Base-by-base conservation (phyloP, 1,140 invertebrate genomes). In the Colletes latitarsis region DNA sequence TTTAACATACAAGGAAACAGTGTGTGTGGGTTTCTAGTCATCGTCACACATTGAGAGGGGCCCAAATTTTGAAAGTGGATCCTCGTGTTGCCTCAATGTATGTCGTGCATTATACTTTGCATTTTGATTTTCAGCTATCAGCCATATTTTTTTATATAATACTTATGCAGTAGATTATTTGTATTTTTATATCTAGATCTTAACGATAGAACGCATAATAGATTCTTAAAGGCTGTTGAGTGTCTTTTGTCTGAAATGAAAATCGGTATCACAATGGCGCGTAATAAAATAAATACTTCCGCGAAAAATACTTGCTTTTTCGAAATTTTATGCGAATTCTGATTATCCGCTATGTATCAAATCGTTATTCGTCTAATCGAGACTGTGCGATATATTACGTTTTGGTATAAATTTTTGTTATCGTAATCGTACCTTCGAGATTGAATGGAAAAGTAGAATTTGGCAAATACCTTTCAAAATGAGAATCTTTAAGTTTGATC, bases 51-150 rank as follows among this genome's bases (percentile, higher is more conserved):
- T 89, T 88, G 82, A 82, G 75, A 87, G 83, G 79, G 85, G 62
- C 63, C 77, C 83, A 53, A 69, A 60, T n/a, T 57, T 41, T 39
- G 6, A 77, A 8, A 66, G n/a, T 58, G 84, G 19, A 17, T 39
- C 63, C 19, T 60, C 63, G 62, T 62, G 39, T 80, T 76, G 57
- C 77, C 57, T 78, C 82, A 88, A 87, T 87, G 81, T 82, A 12
- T 63, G 77, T 72, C 82, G 78, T 73, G 82, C 49, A 68, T 81
- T 82, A 84, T 73, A 86, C 82, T 82, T 89, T 82, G 80, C 81
- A 83, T 89, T 90, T 91, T 90, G 83, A 89, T 89, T 91, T 88
- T 83, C 77, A 87, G 83, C 86, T 86, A 80, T 87, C 82, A 89
- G 89, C 87, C 85, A 86, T 90, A 30, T 68, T 52, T 83, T 57